phyloP scores from a whole-genome alignment of 2,888 invertebrate species.

The Drosophila kokeensis region DNA sequence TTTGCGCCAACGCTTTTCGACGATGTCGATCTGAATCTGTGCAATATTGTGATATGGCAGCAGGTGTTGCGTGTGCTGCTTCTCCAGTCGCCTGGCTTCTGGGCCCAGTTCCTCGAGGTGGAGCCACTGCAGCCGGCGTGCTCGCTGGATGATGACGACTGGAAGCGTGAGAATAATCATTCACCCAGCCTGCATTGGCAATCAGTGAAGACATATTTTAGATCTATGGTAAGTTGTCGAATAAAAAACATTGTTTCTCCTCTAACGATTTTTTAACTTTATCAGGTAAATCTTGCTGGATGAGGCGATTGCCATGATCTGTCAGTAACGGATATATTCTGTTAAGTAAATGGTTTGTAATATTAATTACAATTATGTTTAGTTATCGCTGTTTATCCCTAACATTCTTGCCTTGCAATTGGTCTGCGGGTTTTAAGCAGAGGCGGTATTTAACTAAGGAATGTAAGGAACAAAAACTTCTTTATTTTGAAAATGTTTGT shows the following conservation, averaged over 20 bases:
- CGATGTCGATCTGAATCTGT: conserved; percentile 60
- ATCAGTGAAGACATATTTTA: conserved; percentile 64
- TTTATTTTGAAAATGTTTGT: background rate
- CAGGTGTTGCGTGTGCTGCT: conserved; percentile 52
- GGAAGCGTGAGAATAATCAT: conserved; percentile 40
- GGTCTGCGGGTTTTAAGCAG: background rate
- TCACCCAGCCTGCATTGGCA: conserved; percentile 57
- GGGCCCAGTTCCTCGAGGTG: conserved; percentile 67
- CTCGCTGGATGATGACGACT: conserved; percentile 47
- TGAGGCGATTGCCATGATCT: conserved; percentile 6
- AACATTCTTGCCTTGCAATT: background rate
- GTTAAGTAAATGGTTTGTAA: background rate
- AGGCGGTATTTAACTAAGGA: background rate
- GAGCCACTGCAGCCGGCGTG: conserved; percentile 39
- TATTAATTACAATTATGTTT: conserved; percentile 3
- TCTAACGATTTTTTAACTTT: background rate
- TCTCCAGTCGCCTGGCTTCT: conserved; percentile 50
- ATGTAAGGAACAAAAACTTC: background rate
- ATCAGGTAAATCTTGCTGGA: conserved; percentile 56
- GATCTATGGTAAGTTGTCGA: conserved; percentile 64
- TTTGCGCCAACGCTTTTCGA: conserved; percentile 70
- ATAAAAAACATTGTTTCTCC: fast-evolving
- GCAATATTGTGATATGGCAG: conserved; percentile 65
- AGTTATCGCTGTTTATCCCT: conserved; percentile 1
- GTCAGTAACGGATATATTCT: background rate